A percentile compares a stretch with the other conserved stretches of the same genome.
These are phyloP conservation scores for Meghimatium bilineatum DNA, from an alignment of 2,888 invertebrate species.

Conservation along the genomic window DNA sequence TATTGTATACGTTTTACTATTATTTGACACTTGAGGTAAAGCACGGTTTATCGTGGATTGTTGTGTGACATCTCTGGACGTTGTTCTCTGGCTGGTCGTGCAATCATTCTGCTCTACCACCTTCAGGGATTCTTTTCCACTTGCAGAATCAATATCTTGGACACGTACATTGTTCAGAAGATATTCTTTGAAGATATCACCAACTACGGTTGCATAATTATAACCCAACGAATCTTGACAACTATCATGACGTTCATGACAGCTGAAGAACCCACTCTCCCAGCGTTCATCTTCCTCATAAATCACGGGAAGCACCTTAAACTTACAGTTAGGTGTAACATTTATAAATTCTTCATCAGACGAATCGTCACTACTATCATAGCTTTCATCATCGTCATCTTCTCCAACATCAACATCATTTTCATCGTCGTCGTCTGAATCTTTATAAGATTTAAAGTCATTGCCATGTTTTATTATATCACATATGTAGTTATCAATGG, in stretches of 20 bases:
- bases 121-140: neutral
- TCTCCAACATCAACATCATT: neutral
- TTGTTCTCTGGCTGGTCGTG: neutral
- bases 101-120: neutral
- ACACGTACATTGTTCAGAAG: neutral
- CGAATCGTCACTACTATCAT: slow-evolving; percentile 32
- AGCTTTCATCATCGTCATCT: slow-evolving; percentile 1
- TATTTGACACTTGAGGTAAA: neutral
- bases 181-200: slow-evolving; percentile 25
- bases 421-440: neutral
- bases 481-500: neutral
- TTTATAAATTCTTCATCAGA: slow-evolving; percentile 40
- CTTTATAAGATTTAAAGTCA: neutral
- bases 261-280: neutral
- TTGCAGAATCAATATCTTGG: neutral
- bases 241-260: neutral
- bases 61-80: neutral
- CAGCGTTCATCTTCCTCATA: slow-evolving; percentile 31
- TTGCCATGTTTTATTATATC: neutral
- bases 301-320: slow-evolving; percentile 34
- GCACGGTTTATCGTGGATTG: neutral
- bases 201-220: neutral
- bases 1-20: neutral
- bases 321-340: slow-evolving; percentile 15
- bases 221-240: neutral